Evolutionary conservation across 2,113 vertebrate species (phyloP), one percentile per base, ranked within the genome.

Genomic region (Gila orcuttii): DNA sequence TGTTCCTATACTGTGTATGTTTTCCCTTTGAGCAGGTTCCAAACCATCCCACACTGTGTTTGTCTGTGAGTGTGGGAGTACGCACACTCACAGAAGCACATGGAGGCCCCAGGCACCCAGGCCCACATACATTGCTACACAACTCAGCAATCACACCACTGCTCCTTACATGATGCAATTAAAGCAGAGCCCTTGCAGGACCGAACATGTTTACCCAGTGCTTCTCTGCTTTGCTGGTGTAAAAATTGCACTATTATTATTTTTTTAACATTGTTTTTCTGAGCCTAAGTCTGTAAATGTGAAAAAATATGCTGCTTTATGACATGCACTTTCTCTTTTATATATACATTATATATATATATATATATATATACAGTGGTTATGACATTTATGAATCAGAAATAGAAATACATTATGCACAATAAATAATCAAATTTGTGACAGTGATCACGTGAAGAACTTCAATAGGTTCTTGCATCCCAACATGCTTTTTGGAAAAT

Each of bases 61-160:
- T 87, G 89, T 90, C 91, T 89, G 91, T 52, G 45, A 82, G 79
- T 89, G 92, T 92, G 92, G 90, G 93, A 90, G 92, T 88, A 81
- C 23, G 73, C 91, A 86, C 86, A 89, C 90, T 79, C 52, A 80
- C 25, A 17, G 42, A 73, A 83, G 47, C 21, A 17, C 50, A 85
- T 59, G 85, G 82, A 76, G 77, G 39, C 69, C 74, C 17, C 71
- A 68, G 60, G 77, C 83, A 39, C 60, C 64, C 91, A 86, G 89
- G 89, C 92, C 88, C 91, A 93, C 90, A 88, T 87, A 17, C 64
- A 79, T 64, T n/a, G 64, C 50, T 47, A 69, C 64, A 69, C 80
- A 36, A 45, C 66, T 74, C 66, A 50, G 79, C 71, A 47, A 79
- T 52, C 60, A 50, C 25, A 62, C 25, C 23, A 60, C 66, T 79